A percentile compares a stretch with the other conserved stretches of the same genome.
Conservation (phyloP, 2,888 invertebrate species). For the Meteorus colon region DNA sequence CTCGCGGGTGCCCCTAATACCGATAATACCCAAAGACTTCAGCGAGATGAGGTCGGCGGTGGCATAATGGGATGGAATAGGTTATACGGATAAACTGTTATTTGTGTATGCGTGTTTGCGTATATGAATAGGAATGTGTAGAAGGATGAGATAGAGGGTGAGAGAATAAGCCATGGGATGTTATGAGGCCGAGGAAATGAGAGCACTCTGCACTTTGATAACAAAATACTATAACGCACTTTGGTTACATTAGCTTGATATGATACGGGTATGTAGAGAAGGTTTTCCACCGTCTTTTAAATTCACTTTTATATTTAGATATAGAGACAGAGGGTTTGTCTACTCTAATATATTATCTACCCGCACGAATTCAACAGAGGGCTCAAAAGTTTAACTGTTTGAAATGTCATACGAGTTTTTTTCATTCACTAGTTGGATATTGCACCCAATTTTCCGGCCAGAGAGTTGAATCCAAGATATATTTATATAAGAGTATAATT, state of each 20-base stretch:
- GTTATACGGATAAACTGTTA: conserved; percentile 38
- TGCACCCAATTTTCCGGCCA: not conserved
- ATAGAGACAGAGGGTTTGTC: not conserved
- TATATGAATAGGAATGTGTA: conserved; percentile 8
- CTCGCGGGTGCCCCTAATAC: conserved; percentile 51
- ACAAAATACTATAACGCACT: not conserved
- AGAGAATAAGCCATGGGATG: conserved; percentile 39
- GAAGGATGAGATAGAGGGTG: conserved; percentile 19
- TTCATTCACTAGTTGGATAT: not conserved
- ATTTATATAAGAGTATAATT: not conserved
- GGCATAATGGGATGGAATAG: conserved; percentile 52
- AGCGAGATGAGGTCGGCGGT: conserved; percentile 50
- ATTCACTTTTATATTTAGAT: conserved; percentile 30
- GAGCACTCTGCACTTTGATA: not conserved
- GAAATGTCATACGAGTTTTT: not conserved
- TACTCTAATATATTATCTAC: conserved; percentile 8
- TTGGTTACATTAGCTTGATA: conserved; percentile 49
- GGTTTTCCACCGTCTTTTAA: conserved; percentile 36
- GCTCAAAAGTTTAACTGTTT: not conserved
- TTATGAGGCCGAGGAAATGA: conserved; percentile 31
- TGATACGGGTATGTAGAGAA: conserved; percentile 50
- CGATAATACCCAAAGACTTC: conserved; percentile 54
- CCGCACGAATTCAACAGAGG: conserved; percentile 24
- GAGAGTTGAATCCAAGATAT: not conserved
- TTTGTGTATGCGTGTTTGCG: not conserved